A percentile compares a stretch with the other conserved stretches of the same genome.
Evolutionary conservation across 35 echinoderm and acorn worm genomes (phyloP).

Genomic region (Eucidaris tribuloides): DNA sequence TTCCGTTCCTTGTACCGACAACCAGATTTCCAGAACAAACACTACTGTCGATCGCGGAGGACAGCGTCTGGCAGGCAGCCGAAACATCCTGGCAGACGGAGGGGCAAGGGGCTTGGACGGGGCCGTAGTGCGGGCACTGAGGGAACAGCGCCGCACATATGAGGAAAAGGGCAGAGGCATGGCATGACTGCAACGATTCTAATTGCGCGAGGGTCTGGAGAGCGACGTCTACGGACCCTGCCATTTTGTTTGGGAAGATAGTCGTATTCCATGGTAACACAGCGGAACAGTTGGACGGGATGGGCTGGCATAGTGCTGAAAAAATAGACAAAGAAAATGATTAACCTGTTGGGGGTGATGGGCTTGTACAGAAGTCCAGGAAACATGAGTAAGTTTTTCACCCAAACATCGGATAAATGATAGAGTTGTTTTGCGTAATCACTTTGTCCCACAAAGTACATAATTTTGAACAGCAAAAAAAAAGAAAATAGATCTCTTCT

Average conservation of each 20-base stretch:
- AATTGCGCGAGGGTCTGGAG: not conserved
- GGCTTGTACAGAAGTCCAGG: no score
- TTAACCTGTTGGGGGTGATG: no score
- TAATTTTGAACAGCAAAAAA: no score
- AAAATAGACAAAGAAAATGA: no score
- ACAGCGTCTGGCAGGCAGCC: not conserved
- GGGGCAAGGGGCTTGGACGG: not conserved
- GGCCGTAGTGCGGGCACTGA: slow-evolving; percentile 13
- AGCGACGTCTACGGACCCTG: not conserved
- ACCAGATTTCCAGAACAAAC: not conserved
- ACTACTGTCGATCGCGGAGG: no score
- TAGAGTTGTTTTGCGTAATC: no score
- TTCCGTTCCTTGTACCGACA: not conserved
- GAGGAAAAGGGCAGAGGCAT: not conserved
- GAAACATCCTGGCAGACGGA: not conserved
- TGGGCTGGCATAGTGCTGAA: not conserved
- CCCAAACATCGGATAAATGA: no score
- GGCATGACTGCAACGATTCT: not conserved
- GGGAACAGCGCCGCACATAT: not conserved
- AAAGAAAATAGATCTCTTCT: no score
- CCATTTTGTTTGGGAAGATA: not conserved
- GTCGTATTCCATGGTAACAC: not conserved
- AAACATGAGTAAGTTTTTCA: no score
- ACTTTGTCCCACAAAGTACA: no score
- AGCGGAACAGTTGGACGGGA: not conserved